Base-by-base conservation (phyloP, 2,113 vertebrate genomes). In the Odontophorus gujanensis region DNA sequence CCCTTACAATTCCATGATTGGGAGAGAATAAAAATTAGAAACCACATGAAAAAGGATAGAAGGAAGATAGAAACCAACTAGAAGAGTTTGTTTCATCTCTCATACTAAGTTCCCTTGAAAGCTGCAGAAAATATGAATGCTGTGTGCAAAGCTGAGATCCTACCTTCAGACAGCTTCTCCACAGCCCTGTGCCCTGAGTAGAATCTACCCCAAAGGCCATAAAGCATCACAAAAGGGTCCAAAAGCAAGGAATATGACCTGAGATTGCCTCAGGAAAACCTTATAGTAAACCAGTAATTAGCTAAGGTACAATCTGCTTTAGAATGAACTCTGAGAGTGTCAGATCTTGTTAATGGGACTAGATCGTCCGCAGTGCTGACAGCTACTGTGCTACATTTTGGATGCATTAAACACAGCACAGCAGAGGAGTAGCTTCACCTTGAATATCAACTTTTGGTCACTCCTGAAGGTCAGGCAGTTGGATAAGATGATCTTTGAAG, bases 311-410 rank as follows among this genome's bases (percentile, higher is more conserved):
- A 34, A 24, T 16, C 22, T 47, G 7, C 22, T 76, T 42, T 43
- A 61, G 20, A 36, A 55, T 18, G 13, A 75, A 21, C 8, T 73
- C 53, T 24, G 1, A 32, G 51, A 19, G 6, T 30, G 8, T 47
- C 74, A 59, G 43, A 61, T 8, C 43, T 84, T 0, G 0, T 45
- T 59, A 28, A 47, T 0, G 1, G 13, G 36, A 26, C 13, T 50
- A 58, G 34, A 40, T 26, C 26, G 15, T 62, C 38, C 25, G 7
- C 67, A 58, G 9, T 12, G 30, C 48, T 73, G 36, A 66, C 3
- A 17, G 42, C 19, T 69, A 32, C 26, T 45, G 32, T 0, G 0
- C 32, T 25, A 51, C 50, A 51, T 51, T 51, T 51, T 24, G 50
- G 20, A n/a, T 59, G 19, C 32, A 59, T 59, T 59, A 59, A 58